phyloP scores from a whole-genome alignment of 2,113 vertebrate genomes.

The Callaeas wilsoni region DNA sequence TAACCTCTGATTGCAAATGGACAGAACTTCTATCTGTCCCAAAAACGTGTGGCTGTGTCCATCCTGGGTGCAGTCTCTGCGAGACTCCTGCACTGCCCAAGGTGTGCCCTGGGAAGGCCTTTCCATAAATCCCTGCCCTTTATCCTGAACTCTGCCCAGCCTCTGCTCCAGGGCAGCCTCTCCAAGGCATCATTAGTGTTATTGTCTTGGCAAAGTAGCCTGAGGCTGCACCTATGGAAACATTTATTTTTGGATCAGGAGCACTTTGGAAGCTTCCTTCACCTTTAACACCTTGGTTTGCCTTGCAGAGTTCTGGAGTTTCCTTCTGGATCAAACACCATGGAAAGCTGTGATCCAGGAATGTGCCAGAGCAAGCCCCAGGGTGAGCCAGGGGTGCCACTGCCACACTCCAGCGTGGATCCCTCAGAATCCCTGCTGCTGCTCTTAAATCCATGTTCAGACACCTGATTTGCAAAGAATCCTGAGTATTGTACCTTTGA shows the following conservation, averaged over 20 bases:
- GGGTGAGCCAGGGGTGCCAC: no score
- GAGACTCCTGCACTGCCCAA: no score
- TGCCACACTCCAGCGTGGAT: not conserved
- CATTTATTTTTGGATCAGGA: not conserved
- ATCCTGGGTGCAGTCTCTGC: no score
- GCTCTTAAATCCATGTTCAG: not conserved
- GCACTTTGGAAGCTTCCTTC: not conserved
- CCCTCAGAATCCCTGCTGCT: not conserved
- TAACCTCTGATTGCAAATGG: no score
- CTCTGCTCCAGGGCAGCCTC: no score
- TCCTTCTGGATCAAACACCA: not conserved
- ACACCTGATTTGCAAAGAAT: not conserved
- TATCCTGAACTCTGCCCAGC: no score
- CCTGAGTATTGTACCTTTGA: rapidly evolving
- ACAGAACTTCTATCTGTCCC: no score
- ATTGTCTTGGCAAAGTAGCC: not conserved
- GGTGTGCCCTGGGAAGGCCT: no score
- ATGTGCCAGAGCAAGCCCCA: rapidly evolving
- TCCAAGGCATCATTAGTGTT: no score
- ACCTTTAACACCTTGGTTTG: not conserved
- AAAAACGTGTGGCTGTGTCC: no score
- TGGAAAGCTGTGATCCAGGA: not conserved
- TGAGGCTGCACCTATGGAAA: not conserved
- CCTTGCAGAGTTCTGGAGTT: not conserved
- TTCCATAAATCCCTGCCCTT: no score